Conservation (phyloP, 2,113 vertebrate species). For the Ceyx melanurus region DNA sequence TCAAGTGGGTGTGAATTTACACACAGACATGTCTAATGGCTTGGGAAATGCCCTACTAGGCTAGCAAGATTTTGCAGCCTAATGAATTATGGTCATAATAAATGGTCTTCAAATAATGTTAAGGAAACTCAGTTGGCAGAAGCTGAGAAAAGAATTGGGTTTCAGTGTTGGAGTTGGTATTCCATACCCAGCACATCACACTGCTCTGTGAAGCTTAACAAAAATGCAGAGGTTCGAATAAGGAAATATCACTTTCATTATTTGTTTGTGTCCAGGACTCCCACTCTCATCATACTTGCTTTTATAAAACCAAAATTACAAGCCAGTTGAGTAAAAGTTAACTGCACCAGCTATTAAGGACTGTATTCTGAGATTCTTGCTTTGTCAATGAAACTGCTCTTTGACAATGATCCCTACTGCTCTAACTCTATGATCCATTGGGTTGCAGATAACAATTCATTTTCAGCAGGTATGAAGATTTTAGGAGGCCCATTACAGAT, state of each 20-base stretch:
- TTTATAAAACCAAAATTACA: slow-evolving; percentile 41
- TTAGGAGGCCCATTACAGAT: neutral
- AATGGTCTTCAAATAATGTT: slow-evolving; percentile 25
- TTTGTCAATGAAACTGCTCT: neutral
- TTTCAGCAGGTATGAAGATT: neutral
- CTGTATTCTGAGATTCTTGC: neutral
- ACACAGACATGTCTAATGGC: neutral
- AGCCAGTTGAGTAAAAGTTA: slow-evolving; percentile 38
- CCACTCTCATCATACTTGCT: neutral
- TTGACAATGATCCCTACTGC: too few relatives aligned
- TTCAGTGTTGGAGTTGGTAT: neutral
- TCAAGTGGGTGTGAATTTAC: neutral
- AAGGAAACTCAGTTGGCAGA: slow-evolving; percentile 24
- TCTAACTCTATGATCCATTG: neutral
- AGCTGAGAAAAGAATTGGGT: neutral
- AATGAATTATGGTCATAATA: slow-evolving; percentile 1
- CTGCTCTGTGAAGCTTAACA: neutral
- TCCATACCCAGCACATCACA: neutral
- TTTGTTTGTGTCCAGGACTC: neutral
- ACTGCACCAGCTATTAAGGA: neutral
- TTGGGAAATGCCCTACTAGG: neutral
- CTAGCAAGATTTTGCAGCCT: neutral
- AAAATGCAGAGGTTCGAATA: neutral
- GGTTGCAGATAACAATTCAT: neutral
- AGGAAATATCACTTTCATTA: neutral